Percentiles rank a stretch among this genome's conserved stretches.
Conservation (phyloP, 2,797 vertebrate genomes). For the Sternotherus odoratus region DNA sequence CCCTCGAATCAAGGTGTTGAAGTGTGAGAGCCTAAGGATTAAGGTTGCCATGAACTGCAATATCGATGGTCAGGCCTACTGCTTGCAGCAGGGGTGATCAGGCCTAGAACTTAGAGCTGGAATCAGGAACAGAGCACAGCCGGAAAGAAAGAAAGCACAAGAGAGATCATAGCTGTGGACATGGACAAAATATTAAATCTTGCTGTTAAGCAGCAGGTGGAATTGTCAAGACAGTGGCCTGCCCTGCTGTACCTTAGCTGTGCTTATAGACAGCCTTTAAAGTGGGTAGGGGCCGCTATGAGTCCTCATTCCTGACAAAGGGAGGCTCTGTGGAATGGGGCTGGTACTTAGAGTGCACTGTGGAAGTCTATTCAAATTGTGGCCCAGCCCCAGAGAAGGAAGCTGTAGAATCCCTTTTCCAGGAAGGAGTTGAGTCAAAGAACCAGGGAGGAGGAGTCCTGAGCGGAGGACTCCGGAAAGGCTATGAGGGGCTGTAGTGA, state of each 20-base stretch:
- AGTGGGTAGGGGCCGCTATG: neutral
- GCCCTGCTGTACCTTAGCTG: neutral
- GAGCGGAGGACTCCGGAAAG: neutral
- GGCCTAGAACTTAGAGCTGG: neutral
- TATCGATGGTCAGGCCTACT: neutral
- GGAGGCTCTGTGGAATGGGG: neutral
- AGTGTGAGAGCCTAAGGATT: neutral
- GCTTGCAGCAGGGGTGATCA: neutral
- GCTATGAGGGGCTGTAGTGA: neutral
- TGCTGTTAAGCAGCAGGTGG: neutral
- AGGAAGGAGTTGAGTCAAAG: neutral
- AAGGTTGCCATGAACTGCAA: neutral
- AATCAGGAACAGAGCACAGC: neutral
- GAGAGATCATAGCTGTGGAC: neutral
- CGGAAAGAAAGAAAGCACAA: neutral
- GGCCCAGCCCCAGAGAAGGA: neutral
- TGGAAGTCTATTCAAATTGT: neutral
- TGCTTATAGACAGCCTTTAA: neutral
- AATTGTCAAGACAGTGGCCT: neutral
- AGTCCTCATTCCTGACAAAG: neutral
- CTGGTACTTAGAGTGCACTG: neutral
- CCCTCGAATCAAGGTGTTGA: neutral
- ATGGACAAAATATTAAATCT: neutral
- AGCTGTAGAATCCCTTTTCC: neutral
- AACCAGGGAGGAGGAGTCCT: neutral